A percentile compares a stretch with the other conserved stretches of the same genome.
Conservation (phyloP, 2,888 invertebrate genomes). For the Torymus tubicola region DNA sequence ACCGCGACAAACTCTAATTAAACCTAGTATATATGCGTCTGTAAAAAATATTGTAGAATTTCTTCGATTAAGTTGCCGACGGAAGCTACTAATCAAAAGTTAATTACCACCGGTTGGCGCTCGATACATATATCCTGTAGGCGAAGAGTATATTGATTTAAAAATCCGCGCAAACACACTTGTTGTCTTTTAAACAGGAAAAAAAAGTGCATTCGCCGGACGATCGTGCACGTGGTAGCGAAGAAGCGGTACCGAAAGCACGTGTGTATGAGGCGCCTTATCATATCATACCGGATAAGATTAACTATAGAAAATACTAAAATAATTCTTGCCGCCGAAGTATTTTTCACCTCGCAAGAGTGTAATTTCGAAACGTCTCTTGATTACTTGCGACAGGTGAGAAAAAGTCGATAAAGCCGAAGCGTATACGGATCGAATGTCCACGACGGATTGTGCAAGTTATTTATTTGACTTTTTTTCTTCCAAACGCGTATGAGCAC, state of each 20-base stretch:
- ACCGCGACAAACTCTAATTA: too few species aligned
- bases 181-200: too few species aligned
- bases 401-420: conserved; percentile 7
- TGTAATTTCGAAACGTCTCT: conserved; percentile 40
- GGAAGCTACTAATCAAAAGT: too few species aligned
- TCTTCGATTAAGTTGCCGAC: too few species aligned
- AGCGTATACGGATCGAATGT: neutral
- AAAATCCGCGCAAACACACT: too few species aligned
- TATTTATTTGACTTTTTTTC: conserved; percentile 24
- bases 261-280: conserved; percentile 32
- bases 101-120: too few species aligned
- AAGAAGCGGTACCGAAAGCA: conserved; percentile 18
- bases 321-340: conserved; percentile 20
- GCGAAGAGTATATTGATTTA: too few species aligned
- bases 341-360: conserved; percentile 34
- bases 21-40: too few species aligned
- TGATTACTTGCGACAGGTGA: conserved; percentile 15
- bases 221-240: conserved; percentile 4
- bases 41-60: too few species aligned
- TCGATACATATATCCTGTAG: too few species aligned
- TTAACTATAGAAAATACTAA: conserved; percentile 35
- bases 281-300: conserved; percentile 54
- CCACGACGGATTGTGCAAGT: conserved; percentile 25
- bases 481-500: neutral
- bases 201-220: neutral